These are phyloP conservation scores for Tenrec ecaudatus DNA, from an alignment of 2,113 vertebrate species.

Conservation along the genomic window DNA sequence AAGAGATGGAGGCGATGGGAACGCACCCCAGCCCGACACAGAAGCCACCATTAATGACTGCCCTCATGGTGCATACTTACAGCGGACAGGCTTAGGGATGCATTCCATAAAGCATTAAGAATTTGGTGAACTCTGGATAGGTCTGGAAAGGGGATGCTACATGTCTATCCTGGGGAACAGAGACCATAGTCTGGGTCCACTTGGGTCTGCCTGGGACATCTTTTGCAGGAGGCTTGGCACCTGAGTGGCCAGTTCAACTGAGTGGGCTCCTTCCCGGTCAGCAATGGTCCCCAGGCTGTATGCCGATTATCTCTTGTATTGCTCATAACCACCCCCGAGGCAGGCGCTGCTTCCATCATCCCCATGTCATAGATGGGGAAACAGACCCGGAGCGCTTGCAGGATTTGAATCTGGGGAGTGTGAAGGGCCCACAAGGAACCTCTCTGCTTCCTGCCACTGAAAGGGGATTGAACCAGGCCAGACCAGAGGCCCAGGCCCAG, in stretches of 20 bases:
- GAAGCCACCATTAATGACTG: background rate
- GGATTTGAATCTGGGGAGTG: background rate
- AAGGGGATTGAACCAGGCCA: background rate
- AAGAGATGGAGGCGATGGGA: background rate
- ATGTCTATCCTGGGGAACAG: background rate
- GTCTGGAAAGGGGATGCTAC: background rate
- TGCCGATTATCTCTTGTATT: background rate
- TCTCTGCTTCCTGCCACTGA: background rate
- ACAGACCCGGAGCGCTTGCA: background rate
- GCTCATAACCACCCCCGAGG: background rate
- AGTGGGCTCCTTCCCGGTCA: rapidly evolving
- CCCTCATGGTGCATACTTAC: background rate
- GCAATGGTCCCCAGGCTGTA: background rate
- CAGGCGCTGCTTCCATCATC: background rate
- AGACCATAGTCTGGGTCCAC: background rate
- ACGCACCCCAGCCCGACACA: background rate
- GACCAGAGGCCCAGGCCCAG: background rate
- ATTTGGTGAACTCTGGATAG: background rate
- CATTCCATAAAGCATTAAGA: background rate
- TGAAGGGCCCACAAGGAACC: background rate
- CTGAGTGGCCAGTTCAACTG: background rate
- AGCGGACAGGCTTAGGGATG: background rate
- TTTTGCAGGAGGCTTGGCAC: background rate
- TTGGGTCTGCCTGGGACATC: background rate
- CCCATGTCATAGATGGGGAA: background rate